Percentiles rank a stretch among this genome's conserved stretches.
Conservation (phyloP, 1,140 invertebrate genomes). For the Pemphigus obesinymphae region DNA sequence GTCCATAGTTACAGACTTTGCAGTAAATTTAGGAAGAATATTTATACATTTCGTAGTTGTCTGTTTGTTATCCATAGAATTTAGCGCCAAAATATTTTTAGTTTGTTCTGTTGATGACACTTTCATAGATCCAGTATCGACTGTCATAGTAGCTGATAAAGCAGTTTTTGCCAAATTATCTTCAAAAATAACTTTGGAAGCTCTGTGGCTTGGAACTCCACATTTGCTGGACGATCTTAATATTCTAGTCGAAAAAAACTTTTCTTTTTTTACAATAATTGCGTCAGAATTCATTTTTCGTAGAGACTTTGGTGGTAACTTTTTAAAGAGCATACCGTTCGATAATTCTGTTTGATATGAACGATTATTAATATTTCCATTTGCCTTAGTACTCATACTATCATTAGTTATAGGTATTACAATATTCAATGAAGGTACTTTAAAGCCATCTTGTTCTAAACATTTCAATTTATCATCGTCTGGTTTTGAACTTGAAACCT, state of each 20-base stretch:
- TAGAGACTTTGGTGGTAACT: conserved; percentile 23
- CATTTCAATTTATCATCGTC: conserved; percentile 10
- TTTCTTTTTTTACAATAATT: conserved; percentile 46
- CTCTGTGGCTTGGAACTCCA: conserved; percentile 52
- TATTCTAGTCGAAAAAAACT: conserved; percentile 8
- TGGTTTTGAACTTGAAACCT: conserved; percentile 12
- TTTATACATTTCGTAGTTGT: conserved; percentile 43
- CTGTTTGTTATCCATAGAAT: conserved; percentile 6
- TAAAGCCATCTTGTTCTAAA: conserved; percentile 44
- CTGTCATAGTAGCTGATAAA: conserved; percentile 54
- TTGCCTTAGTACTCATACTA: conserved; percentile 56
- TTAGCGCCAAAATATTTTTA: neutral
- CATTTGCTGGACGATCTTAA: conserved; percentile 11
- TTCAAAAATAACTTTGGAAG: conserved; percentile 7
- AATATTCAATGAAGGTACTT: conserved; percentile 85
- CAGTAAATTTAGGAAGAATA: conserved; percentile 48
- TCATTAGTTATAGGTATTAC: conserved; percentile 69
- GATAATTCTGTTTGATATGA: conserved; percentile 58
- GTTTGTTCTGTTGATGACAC: neutral
- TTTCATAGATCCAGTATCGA: neutral
- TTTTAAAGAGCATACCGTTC: conserved; percentile 66
- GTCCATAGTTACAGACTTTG: neutral
- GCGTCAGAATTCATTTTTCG: conserved; percentile 45
- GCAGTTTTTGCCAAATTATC: conserved; percentile 52
- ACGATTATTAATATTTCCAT: conserved; percentile 68